Evolutionary conservation across 2,113 vertebrate species (phyloP), one percentile per base, ranked within the genome.

Genomic region (Epinephelus lanceolatus): DNA sequence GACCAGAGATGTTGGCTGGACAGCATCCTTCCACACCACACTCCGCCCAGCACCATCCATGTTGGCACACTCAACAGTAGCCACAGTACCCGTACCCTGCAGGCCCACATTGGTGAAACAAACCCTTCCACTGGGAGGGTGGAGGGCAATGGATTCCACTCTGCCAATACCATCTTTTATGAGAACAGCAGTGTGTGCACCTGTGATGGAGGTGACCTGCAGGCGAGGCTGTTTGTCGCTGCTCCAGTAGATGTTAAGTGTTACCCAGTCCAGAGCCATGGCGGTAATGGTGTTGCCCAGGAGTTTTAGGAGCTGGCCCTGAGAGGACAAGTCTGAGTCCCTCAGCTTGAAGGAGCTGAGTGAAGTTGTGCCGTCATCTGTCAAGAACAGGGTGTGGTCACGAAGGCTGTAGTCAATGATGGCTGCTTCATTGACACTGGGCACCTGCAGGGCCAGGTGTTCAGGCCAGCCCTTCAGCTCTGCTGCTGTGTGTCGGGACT

Each of bases 181-280:
- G 63, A 99, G 81, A 1, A 89, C 71, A 7, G 95, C 90, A 0
- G 92, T 89, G 86, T 96, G 93, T 0, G 14, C 84, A 0, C 94
- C 95, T 1, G 88, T 71, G 0, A 85, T 67, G 2, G 95, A 94
- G 19, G 95, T 96, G 63, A 98, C 96, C 0, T 84, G 90, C 84
- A 99, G 92, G 14, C 84, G 87, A 0, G 94, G 80, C 0, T 92
- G 94, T 55, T 93, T 94, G 18, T 56, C 94, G 70, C 94, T 93
- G 1, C 97, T 97, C 97, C 97, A 99, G 86, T 96, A 98, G 25
- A 98, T 11, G 30, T 97, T 97, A 0, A 93, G 88, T 0, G 96
- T 97, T 73, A 97, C 70, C 96, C 97, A 98, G 94, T 99, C 97
- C 9, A 98, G 84, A 2, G 97, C 96, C 87, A 99, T 88, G 17